Base-by-base conservation (phyloP, 1,140 invertebrate species). In the Drosophila pseudoobscura region DNA sequence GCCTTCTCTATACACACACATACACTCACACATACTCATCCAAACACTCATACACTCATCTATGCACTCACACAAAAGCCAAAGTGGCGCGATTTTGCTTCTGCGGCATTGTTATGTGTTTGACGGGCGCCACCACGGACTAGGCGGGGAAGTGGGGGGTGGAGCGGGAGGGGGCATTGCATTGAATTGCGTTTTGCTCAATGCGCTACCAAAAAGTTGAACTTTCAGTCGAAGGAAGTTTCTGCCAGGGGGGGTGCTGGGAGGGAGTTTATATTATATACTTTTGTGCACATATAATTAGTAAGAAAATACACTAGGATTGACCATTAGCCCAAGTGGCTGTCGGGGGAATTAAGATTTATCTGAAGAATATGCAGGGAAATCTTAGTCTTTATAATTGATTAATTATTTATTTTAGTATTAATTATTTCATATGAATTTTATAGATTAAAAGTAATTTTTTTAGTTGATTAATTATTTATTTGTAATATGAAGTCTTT, bases 1-100 rank as follows among this genome's bases (percentile, higher is more conserved):
- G 59, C 47, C 24, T 41, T n/a, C 52, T 17, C 31, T 2, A 44
- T 24, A 45, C 35, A 1, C 5, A 20, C 26, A 17, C 17, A 17
- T 1, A 17, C 17, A 17, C 17, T 17, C 5, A 41, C 43, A 11
- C 9, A 44, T 13, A 45, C 26, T 44, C 24, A 7, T 29, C 11
- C 50, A 63, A 54, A 46, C 41, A 47, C 17, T 8, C 43, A 39
- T 7, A 55, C 24, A 51, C 58, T 47, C 62, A 58, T 45, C 71
- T 56, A 63, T 53, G 75, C 31, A 56, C 35, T 39, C 35, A 49
- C 58, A 45, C 52, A 57, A 64, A 57, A 24, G 57, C 47, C 54
- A 62, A 75, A 82, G 68, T 73, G 68, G 57, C 56, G 56, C 68
- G 60, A 57, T 80, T 75, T 70, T 59, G 41, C 59, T 59, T 53